A percentile compares a stretch with the other conserved stretches of the same genome.
Conservation (phyloP, 2,113 vertebrate genomes). For the Dromaius novaehollandiae region DNA sequence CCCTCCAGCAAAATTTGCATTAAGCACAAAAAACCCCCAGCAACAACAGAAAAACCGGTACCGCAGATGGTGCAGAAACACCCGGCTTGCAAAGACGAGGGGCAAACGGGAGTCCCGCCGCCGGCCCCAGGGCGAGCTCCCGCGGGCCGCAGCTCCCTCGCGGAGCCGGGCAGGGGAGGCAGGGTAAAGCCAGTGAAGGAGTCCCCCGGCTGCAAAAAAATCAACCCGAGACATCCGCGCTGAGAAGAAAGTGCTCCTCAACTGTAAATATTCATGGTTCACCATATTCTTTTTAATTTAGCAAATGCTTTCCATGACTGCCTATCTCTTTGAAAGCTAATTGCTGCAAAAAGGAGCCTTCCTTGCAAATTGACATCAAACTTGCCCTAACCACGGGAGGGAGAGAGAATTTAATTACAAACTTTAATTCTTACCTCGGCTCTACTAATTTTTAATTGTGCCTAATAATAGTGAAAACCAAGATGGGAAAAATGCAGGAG, state of each 20-base stretch:
- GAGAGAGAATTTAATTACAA: constrained; percentile 51
- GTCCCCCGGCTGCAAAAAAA: background rate
- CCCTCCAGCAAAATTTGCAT: background rate
- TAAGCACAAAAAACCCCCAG: background rate
- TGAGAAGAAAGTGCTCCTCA: background rate
- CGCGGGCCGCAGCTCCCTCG: too few species aligned
- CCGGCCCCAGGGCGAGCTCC: too few species aligned
- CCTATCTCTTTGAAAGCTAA: background rate
- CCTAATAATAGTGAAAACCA: constrained; percentile 45
- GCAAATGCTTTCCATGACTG: constrained; percentile 1
- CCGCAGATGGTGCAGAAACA: too few species aligned
- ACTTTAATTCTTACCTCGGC: constrained; percentile 36
- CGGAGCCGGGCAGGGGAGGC: too few species aligned
- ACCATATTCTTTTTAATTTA: background rate
- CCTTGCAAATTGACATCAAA: background rate
- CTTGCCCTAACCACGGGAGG: background rate
- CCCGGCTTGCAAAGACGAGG: too few species aligned
- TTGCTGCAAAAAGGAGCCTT: constrained; percentile 13
- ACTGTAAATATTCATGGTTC: background rate
- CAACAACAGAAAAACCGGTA: background rate
- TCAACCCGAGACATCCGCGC: background rate
- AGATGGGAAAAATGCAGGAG: constrained; percentile 19
- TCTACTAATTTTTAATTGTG: constrained; percentile 52
- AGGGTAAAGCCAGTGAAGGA: too few species aligned
- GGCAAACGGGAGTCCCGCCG: too few species aligned